Evolutionary conservation across 2,113 vertebrate species (phyloP), one percentile per base, ranked within the genome.

Genomic region (Paraplagusia blochii): DNA sequence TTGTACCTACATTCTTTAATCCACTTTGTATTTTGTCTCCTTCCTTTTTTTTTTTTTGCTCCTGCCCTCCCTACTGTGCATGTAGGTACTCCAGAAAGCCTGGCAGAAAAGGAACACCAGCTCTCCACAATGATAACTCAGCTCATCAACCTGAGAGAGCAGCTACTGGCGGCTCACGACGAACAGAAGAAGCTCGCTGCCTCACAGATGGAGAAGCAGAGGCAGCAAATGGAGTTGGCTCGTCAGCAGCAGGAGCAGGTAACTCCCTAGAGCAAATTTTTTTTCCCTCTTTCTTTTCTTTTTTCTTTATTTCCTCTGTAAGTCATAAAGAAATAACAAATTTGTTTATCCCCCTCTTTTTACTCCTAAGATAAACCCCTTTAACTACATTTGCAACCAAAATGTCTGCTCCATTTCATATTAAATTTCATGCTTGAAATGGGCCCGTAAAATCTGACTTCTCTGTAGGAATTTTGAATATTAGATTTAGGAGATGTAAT

Each of bases 231-330:
- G 97, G 96, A 98, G 91, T 91, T 99, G 78, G 97, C 97, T 73
- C 94, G 95, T 76, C 97, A 98, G 79, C 97, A 99, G 86, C 96
- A 99, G 88, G 97, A 99, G 80, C 97, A 99, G 93, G 96, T 99
- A 90, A 92, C 89, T 58, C 19, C 52, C 64, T 43, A 18, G 43
- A 14, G 49, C 7, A 7, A 14, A 1, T 11, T 17, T 14, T 17
- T 18, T 4, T 12, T 7, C 13, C 13, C 4, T 54, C 7, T 45
- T 5, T 8, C 33, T 22, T 11, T 50, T 13, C 22, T 47, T 43
- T 13, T 11, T 34, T 47, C 15, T 18, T 44, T 34, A 15, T 13
- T 35, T 42, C 29, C 34, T 42, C n/a, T 70, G 61, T 60, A n/a
- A 45, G 53, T 63, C 22, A 50, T 44, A 51, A 35, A 55, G 43